A percentile compares a stretch with the other conserved stretches of the same genome.
These are phyloP conservation scores for Vanessa atalanta DNA, from an alignment of 1,140 invertebrate species.

Conservation along the genomic window DNA sequence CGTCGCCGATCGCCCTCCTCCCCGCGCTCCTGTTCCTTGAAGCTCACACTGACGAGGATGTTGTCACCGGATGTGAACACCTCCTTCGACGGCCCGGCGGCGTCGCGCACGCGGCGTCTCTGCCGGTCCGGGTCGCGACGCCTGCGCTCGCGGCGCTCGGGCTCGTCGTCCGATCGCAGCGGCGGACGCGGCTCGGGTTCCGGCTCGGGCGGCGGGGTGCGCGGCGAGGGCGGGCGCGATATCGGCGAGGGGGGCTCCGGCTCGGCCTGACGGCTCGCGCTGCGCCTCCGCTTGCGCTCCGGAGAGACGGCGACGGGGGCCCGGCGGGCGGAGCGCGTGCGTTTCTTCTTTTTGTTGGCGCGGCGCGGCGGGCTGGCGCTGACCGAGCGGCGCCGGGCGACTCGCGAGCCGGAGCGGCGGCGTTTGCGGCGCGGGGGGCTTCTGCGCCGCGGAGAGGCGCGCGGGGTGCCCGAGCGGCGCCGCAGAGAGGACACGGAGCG, in stretches of 20 bases:
- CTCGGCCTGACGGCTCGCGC: constrained; percentile 47
- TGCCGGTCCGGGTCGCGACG: constrained; percentile 66
- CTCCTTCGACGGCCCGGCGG: constrained; percentile 88
- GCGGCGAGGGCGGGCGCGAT: constrained; percentile 59
- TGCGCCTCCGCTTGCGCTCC: constrained; percentile 57
- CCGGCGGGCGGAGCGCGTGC: constrained; percentile 63
- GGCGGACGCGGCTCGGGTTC: constrained; percentile 43
- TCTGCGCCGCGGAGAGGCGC: constrained; percentile 49
- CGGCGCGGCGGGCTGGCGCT: constrained; percentile 42
- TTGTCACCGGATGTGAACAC: constrained; percentile 95
- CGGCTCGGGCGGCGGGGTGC: constrained; percentile 76
- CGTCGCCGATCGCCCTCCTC: constrained; percentile 53
- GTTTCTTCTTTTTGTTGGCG: constrained; percentile 63
- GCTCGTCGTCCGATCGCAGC: constrained; percentile 44
- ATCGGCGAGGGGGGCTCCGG: constrained; percentile 51
- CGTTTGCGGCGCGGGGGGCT: constrained; percentile 57
- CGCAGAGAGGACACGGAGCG: constrained; percentile 44
- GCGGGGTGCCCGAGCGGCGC: constrained; percentile 25
- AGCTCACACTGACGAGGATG: constrained; percentile 94
- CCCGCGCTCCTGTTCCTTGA: constrained; percentile 86
- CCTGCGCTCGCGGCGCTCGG: constrained; percentile 59
- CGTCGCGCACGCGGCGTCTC: constrained; percentile 62
- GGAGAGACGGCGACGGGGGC: constrained; percentile 53
- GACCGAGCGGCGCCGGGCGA: constrained; percentile 57
- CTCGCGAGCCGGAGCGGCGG: constrained; percentile 48